These are phyloP conservation scores for Tupaia chinensis DNA, from an alignment of 2,113 vertebrate species.

Conservation along the genomic window DNA sequence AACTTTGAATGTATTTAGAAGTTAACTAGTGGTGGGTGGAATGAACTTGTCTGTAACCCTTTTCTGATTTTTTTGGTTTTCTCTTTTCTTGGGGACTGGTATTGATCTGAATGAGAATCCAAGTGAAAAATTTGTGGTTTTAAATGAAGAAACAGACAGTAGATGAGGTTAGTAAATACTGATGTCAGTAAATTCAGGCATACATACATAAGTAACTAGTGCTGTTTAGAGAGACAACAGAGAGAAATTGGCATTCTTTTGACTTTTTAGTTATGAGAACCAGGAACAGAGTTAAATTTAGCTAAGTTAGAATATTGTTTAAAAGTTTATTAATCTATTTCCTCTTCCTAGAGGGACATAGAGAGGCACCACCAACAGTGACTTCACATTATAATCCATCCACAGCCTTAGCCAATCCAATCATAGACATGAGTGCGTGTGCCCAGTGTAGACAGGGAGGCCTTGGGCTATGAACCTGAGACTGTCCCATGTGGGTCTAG, in stretches of 20 bases:
- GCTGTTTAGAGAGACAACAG: background rate
- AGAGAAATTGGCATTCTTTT: constrained; percentile 7
- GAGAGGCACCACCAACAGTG: no score
- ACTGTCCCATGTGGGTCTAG: no score
- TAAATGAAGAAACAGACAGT: background rate
- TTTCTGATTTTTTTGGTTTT: background rate
- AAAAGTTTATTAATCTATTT: no score
- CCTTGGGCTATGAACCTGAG: no score
- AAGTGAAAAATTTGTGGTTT: background rate
- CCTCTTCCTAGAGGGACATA: no score
- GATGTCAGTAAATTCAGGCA: background rate
- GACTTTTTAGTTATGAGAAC: background rate
- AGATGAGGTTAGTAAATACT: background rate
- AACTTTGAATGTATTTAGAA: background rate
- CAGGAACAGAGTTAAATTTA: background rate
- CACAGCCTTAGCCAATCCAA: no score
- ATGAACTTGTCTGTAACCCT: background rate
- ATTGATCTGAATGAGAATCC: background rate
- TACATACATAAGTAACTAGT: background rate
- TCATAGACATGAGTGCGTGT: no score
- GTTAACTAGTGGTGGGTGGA: background rate
- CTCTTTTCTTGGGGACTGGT: background rate
- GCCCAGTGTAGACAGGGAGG: no score
- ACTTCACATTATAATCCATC: no score
- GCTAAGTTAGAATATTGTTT: constrained; percentile 5